phyloP scores from a whole-genome alignment of 2,888 invertebrate species.

The Protophormia terraenovae region DNA sequence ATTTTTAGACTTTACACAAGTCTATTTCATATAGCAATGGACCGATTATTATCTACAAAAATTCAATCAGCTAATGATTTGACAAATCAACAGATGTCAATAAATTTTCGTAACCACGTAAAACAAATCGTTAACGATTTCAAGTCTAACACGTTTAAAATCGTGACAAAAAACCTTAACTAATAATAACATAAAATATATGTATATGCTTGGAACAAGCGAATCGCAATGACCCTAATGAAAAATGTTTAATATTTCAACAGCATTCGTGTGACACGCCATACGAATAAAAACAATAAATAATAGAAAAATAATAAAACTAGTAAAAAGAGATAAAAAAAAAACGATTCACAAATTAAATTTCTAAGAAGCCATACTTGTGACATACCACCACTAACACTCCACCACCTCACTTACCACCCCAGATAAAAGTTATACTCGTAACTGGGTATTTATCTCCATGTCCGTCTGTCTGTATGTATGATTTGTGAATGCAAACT shows the following conservation, averaged over 20 bases:
- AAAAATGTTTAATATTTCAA: slow-evolving; percentile 41
- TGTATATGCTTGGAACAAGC: neutral
- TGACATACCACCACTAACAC: slow-evolving; percentile 1
- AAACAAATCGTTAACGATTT: neutral
- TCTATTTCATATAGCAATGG: no score
- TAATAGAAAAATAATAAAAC: slow-evolving; percentile 11
- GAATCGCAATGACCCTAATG: slow-evolving; percentile 56
- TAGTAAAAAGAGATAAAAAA: neutral
- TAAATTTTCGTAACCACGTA: neutral
- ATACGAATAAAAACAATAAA: slow-evolving; percentile 37
- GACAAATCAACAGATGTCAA: slow-evolving; percentile 18
- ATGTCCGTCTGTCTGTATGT: neutral
- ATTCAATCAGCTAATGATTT: no score
- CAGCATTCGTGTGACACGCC: slow-evolving; percentile 50
- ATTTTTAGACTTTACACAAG: no score
- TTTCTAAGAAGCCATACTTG: slow-evolving; percentile 56
- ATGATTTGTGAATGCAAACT: slow-evolving; percentile 8
- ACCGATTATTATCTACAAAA: no score
- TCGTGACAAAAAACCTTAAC: neutral
- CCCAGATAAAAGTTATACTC: neutral
- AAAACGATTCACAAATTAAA: slow-evolving; percentile 45
- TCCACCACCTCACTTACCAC: neutral
- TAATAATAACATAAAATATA: neutral
- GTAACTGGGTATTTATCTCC: neutral
- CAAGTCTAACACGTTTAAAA: neutral